Conservation (phyloP, 2,888 invertebrate species). For the Drosophila paramelanica region DNA sequence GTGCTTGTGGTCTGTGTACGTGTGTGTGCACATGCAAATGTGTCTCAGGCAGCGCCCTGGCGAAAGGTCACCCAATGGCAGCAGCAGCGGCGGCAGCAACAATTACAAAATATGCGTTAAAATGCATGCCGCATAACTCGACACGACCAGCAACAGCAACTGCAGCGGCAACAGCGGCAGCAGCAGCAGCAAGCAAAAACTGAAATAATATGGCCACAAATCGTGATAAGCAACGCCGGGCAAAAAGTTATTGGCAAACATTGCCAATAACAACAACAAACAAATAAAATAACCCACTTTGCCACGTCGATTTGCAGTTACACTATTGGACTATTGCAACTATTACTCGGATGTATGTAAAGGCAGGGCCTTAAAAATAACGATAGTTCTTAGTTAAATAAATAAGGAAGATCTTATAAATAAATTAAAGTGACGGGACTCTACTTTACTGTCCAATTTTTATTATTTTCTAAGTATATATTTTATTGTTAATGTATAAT, state of each 20-base stretch:
- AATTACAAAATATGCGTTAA: conserved; percentile 80
- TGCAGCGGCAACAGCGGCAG: conserved; percentile 23
- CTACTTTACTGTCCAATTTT: no score
- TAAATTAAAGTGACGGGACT: no score
- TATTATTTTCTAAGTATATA: no score
- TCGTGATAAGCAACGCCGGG: conserved; percentile 78
- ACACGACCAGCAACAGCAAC: conserved; percentile 64
- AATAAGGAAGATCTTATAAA: no score
- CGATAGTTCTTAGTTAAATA: no score
- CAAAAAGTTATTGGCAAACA: conserved; percentile 69
- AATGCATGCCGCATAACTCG: conserved; percentile 76
- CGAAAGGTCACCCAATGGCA: conserved; percentile 67
- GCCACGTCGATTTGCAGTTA: conserved; percentile 20
- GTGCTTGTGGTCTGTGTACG: neutral
- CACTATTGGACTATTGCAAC: conserved; percentile 5
- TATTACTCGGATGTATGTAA: no score
- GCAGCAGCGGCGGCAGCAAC: conserved; percentile 56
- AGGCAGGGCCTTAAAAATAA: no score
- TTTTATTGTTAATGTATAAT: no score
- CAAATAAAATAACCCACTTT: conserved; percentile 8
- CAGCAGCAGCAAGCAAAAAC: conserved; percentile 59
- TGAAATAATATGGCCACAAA: conserved; percentile 79
- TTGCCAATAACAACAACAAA: conserved; percentile 58
- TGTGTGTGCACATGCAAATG: conserved; percentile 65
- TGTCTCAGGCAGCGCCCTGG: conserved; percentile 56